Evolutionary conservation across 2,113 vertebrate species (phyloP).

Genomic region (Phylloscopus whistleri): DNA sequence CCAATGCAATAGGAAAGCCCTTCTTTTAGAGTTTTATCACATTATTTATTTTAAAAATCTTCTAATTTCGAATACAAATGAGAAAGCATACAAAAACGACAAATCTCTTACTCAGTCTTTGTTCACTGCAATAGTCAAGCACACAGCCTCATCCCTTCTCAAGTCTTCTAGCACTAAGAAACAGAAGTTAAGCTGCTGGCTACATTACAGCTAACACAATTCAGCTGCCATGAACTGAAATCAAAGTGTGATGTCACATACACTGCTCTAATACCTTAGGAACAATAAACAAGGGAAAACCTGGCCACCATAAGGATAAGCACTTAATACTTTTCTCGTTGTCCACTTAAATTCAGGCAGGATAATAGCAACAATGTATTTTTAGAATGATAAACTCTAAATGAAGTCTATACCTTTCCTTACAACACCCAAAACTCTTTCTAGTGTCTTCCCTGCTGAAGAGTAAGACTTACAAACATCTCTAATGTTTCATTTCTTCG

Average conservation of each 20-base stretch:
- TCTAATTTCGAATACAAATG: background rate
- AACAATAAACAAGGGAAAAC: background rate
- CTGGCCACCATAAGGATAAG: background rate
- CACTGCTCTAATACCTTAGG: background rate
- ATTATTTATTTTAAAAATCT: background rate
- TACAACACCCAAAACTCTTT: background rate
- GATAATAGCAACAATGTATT: background rate
- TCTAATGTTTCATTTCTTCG: slow-evolving; percentile 1
- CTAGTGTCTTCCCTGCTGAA: background rate
- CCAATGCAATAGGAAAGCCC: background rate
- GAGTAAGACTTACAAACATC: background rate
- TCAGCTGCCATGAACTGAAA: background rate
- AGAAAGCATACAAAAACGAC: background rate
- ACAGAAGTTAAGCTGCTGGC: background rate
- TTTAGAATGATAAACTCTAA: background rate
- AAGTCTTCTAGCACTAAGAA: background rate
- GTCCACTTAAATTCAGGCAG: background rate
- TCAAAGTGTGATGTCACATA: background rate
- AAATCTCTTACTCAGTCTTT: background rate
- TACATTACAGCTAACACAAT: background rate
- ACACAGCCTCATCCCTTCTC: background rate
- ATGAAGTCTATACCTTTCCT: background rate
- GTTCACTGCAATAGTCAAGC: background rate
- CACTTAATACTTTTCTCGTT: background rate
- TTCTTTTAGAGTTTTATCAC: background rate